phyloP scores from a whole-genome alignment of 2,113 vertebrate genomes.

The Pteronura brasiliensis region DNA sequence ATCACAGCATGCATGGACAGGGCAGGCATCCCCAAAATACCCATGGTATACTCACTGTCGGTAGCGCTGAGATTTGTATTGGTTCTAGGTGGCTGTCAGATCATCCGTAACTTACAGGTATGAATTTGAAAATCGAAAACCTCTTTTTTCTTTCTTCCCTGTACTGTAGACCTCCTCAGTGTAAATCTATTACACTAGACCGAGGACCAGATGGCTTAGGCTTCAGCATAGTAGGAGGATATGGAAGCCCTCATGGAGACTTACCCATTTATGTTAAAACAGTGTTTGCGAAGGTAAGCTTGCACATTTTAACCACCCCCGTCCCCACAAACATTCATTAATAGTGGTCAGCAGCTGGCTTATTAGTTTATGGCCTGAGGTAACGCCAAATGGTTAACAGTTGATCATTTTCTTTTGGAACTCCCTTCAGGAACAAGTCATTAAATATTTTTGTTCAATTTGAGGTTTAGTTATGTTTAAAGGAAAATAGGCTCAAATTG shows the following conservation, averaged over 20 bases:
- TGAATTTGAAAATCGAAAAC: background rate
- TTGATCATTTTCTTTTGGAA: slow-evolving; percentile 63
- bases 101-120: background rate
- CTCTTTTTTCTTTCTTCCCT: background rate
- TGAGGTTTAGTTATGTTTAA: slow-evolving; percentile 26
- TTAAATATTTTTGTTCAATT: slow-evolving; percentile 64
- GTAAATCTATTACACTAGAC: slow-evolving; percentile 93
- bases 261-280: slow-evolving; percentile 98
- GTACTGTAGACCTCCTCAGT: slow-evolving; percentile 91
- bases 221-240: slow-evolving; percentile 98
- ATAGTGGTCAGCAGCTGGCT: slow-evolving; percentile 53
- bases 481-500: slow-evolving; percentile 36
- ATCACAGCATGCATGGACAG: background rate
- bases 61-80: background rate
- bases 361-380: slow-evolving; percentile 64
- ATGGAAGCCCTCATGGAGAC: slow-evolving; percentile 96
- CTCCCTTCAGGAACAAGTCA: slow-evolving; percentile 27
- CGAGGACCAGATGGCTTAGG: slow-evolving; percentile 96
- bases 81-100: background rate
- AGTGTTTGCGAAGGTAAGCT: slow-evolving; percentile 93
- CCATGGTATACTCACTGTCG: background rate
- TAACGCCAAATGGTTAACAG: slow-evolving; percentile 51
- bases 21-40: background rate
- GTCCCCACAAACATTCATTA: background rate
- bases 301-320: slow-evolving; percentile 35